Evolutionary conservation across 2,797 vertebrate genomes (phyloP), one percentile per base, ranked within the genome.

Genomic region (Sebastes iracundus): DNA sequence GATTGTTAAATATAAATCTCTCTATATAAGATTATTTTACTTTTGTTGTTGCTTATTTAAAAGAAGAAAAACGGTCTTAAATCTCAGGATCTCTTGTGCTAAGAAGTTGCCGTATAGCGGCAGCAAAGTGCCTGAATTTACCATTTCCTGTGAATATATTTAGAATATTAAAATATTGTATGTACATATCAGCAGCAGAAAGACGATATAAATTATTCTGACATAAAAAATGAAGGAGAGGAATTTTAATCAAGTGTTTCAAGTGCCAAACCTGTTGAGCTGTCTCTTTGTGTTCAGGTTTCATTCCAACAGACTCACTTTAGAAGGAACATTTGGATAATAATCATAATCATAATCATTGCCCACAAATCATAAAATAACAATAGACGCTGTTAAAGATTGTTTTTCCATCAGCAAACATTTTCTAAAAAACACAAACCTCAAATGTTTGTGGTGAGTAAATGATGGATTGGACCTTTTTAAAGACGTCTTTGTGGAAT

Each of bases 11-110:
- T 96, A 96, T 95, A 96, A 96, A 96, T 95, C 88, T 93, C 92
- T 95, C 90, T 95, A 95, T 96, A 96, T 96, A 95, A 95, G 91
- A 95, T 95, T 96, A 96, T 96, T 95, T 94, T 96, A 95, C 94
- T 86, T 94, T 93, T 95, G 90, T 91, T 33, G 86, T 90, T 91
- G 83, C 88, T 93, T 96, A 96, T 96, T 96, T 96, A 96, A 96
- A 90, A 90, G 33, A 96, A 96, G 88, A 90, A 90, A 92, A 89
- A 91, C 82, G 70, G 95, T 96, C 94, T 95, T 95, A 95, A 93
- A 95, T 95, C 96, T 96, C 96, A 96, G 96, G 96, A 96, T 95
- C 81, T 96, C 93, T 89, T 84, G 70, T 87, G 92, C 92, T 91
- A 87, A 93, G 86, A 94, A 87, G 87, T 94, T 93, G 94, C 93